These are phyloP conservation scores for Casuarius casuarius DNA, from an alignment of 2,113 vertebrate genomes.

Conservation along the genomic window DNA sequence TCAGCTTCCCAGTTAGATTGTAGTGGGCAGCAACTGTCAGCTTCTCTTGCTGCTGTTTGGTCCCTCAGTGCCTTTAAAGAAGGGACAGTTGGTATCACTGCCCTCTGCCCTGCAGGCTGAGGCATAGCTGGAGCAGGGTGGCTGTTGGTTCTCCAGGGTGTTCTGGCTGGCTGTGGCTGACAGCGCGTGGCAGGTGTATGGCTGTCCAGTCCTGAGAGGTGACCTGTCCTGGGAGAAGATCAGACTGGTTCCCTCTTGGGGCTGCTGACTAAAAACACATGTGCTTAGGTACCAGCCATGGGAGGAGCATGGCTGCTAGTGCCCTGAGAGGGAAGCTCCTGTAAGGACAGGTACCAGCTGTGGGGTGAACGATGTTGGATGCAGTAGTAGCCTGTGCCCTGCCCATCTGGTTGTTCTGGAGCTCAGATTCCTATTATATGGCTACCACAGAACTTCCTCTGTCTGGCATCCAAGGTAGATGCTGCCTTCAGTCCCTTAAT, in stretches of 20 bases:
- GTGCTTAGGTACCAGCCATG: background rate
- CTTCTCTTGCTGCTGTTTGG: background rate
- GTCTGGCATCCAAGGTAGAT: background rate
- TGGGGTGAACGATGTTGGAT: background rate
- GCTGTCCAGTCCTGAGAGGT: background rate
- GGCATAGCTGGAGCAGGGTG: background rate
- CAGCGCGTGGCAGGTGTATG: background rate
- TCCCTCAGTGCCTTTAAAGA: background rate
- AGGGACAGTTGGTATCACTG: background rate
- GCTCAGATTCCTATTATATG: too few species aligned
- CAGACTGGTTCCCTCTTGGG: background rate
- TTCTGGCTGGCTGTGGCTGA: background rate
- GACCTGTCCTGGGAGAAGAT: background rate
- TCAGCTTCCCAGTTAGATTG: background rate
- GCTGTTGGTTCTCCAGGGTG: background rate
- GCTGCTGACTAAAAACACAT: background rate
- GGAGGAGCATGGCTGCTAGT: rapidly evolving
- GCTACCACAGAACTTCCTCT: background rate
- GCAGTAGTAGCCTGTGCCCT: background rate
- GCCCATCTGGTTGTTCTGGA: background rate
- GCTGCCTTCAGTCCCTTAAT: background rate
- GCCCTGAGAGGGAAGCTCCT: background rate
- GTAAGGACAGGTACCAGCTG: background rate
- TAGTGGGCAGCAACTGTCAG: background rate
- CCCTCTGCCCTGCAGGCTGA: background rate